Percentiles rank a stretch among this genome's conserved stretches.
phyloP scores from a whole-genome alignment of 1,140 invertebrate species.

The Cotesia glomerata region DNA sequence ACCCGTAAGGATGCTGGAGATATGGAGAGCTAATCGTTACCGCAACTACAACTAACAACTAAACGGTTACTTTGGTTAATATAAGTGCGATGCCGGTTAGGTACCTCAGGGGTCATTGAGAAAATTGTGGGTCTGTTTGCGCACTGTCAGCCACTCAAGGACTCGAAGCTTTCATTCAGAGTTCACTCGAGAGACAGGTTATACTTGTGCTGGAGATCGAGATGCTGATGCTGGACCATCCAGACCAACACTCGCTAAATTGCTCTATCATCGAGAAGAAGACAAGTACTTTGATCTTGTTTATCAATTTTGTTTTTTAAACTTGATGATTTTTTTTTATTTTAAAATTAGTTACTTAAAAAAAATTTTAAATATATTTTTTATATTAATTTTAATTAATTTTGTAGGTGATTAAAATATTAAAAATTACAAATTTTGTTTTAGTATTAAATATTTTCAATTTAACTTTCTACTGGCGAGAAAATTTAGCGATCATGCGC shows the following conservation, averaged over 20 bases:
- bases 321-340: neutral
- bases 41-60: conserved; percentile 17
- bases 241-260: conserved; percentile 40
- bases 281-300: neutral
- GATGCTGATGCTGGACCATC: conserved; percentile 32
- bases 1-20: too few species aligned
- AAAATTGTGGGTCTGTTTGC: conserved; percentile 61
- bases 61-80: conserved; percentile 54
- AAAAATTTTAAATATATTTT: too few species aligned
- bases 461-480: too few species aligned
- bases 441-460: too few species aligned
- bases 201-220: conserved; percentile 43
- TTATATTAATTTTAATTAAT: too few species aligned
- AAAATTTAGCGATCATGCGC: too few species aligned
- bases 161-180: conserved; percentile 51
- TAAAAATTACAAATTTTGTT: too few species aligned
- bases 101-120: conserved; percentile 52
- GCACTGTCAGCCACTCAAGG: conserved; percentile 51
- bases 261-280: conserved; percentile 49
- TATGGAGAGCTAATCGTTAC: conserved; percentile 45
- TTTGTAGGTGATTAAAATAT: too few species aligned
- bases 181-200: conserved; percentile 54
- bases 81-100: conserved; percentile 40
- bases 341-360: neutral
- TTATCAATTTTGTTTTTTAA: neutral